These are phyloP conservation scores for Percopsis omiscomaycus DNA, from an alignment of 2,797 vertebrate genomes.

Conservation along the genomic window DNA sequence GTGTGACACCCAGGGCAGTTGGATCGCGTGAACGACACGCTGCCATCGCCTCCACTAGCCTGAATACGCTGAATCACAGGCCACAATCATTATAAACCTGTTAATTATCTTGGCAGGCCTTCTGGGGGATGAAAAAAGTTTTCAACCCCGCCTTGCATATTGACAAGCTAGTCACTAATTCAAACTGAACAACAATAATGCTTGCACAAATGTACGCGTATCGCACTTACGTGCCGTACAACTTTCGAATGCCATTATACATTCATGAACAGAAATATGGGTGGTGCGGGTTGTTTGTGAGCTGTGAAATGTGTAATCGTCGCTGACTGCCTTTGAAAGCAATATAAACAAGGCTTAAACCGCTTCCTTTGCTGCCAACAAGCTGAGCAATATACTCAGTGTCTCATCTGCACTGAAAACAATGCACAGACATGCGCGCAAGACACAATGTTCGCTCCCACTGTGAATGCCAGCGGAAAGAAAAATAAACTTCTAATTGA, in stretches of 20 bases:
- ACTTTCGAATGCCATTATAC: too few relatives aligned
- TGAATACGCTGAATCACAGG: neutral
- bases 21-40: slow-evolving; percentile 2
- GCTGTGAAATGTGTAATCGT: slow-evolving; percentile 20
- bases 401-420: slow-evolving; percentile 6
- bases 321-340: slow-evolving; percentile 29
- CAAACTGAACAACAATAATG: neutral
- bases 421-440: neutral
- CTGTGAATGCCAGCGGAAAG: slow-evolving; percentile 26
- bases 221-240: neutral
- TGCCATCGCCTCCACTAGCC: neutral
- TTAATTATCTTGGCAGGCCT: slow-evolving; percentile 21
- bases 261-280: neutral
- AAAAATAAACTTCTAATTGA: slow-evolving; percentile 50
- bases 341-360: slow-evolving; percentile 31
- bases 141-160: neutral
- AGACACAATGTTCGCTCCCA: neutral
- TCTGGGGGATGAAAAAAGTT: slow-evolving; percentile 26
- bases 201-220: neutral
- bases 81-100: slow-evolving; percentile 17
- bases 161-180: neutral
- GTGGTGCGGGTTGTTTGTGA: slow-evolving; percentile 4
- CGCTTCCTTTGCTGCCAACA: slow-evolving; percentile 20
- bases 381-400: slow-evolving; percentile 21
- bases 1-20: neutral